Conservation (phyloP, 2,797 vertebrate species). For the Hydrolagus colliei region DNA sequence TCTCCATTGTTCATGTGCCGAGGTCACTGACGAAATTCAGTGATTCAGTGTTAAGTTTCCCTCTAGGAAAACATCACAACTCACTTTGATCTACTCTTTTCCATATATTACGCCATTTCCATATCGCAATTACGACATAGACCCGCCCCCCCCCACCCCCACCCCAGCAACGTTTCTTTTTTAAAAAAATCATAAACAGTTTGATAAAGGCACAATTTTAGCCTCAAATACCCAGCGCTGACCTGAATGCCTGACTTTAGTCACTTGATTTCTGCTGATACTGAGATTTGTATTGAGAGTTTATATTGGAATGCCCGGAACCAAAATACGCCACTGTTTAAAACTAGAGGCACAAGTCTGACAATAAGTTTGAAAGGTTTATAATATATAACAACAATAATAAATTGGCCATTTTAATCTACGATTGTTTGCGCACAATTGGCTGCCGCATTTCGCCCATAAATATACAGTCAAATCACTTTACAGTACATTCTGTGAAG, state of each 20-base stretch:
- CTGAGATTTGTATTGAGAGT: neutral
- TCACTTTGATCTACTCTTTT: neutral
- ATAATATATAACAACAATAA: too few relatives aligned
- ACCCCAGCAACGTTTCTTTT: neutral
- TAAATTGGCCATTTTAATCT: too few relatives aligned
- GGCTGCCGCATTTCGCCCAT: too few relatives aligned
- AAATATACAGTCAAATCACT: too few relatives aligned
- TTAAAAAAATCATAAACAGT: neutral
- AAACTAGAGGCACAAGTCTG: neutral
- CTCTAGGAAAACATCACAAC: neutral
- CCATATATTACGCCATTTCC: neutral
- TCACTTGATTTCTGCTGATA: neutral
- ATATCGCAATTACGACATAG: neutral
- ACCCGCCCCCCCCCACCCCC: neutral
- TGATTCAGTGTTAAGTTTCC: too few relatives aligned
- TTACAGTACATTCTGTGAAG: too few relatives aligned
- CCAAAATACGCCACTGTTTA: neutral
- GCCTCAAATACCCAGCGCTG: neutral
- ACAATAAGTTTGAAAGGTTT: neutral
- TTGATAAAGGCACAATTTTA: neutral
- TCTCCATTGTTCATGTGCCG: too few relatives aligned
- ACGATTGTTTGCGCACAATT: too few relatives aligned
- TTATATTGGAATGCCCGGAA: neutral
- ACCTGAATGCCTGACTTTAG: neutral
- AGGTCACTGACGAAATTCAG: too few relatives aligned